Evolutionary conservation across 2,888 invertebrate genomes (phyloP), one percentile per base, ranked within the genome.

Genomic region (Temnothorax ravouxi): DNA sequence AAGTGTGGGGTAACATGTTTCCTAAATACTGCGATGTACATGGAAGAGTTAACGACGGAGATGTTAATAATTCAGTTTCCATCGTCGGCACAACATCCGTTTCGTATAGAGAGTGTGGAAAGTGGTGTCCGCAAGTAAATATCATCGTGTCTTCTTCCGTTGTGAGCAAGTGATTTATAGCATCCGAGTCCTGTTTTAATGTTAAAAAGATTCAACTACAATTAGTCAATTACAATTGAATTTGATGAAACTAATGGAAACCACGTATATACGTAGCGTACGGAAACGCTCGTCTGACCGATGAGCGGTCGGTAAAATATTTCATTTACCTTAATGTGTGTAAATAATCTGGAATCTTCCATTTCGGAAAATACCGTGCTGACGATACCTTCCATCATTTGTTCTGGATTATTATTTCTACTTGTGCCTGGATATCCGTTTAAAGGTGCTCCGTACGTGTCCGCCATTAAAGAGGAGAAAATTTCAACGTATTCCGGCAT

Each of bases 101-200:
- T 72, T 93, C 86, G 82, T 94, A 95, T n/a, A 87, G 38, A 1
- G 94, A 91, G 54, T 93, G 76, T 74, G 93, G 92, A 85, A 92
- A 95, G 83, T 94, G 93, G 83, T 95, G 95, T 11, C 95, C 95
- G 52, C 95, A 95, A 0, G 94, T 95, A 56, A 95, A 95, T 61
- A 95, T 91, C 91, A 94, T 93, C 9, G 91, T 92, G 52, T 94
- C 94, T 85, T 94, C 94, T 50, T 93, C 91, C 3, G 89, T 88
- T 11, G 90, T 91, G 6, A 95, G 91, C 54, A 95, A 93, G 74
- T 92, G 83, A 61, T 88, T 83, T 18, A 89, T 86, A 3, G 83
- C 69, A 34, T 88, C 87, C 8, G 87, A 83, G 52, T 90, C 88
- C 90, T 90, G 41, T 72, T 62, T 64, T 76, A 44, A 29, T 50